Evolutionary conservation across 2,113 vertebrate genomes (phyloP).

Genomic region (Gambusia affinis): DNA sequence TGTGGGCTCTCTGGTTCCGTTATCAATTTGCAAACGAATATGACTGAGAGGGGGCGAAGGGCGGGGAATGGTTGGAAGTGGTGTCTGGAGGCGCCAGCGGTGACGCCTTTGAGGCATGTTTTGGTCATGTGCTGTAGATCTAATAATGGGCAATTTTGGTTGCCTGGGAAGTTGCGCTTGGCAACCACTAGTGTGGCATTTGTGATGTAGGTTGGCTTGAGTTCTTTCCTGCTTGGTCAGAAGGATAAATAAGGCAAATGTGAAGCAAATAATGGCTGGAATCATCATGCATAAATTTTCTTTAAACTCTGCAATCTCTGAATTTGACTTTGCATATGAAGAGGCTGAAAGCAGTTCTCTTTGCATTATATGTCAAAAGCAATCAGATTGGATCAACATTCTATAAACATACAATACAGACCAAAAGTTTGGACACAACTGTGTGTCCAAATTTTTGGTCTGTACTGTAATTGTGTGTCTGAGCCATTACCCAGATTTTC

Average conservation of each 20-base stretch:
- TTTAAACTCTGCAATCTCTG: constrained; percentile 22
- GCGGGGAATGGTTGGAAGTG: neutral
- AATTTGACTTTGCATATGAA: neutral
- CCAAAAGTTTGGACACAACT: no score
- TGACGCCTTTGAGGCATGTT: constrained; percentile 38
- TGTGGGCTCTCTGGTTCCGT: constrained; percentile 67
- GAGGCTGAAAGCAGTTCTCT: neutral
- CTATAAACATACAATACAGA: neutral
- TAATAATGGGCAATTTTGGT: constrained; percentile 46
- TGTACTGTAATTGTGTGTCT: no score
- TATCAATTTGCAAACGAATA: constrained; percentile 76
- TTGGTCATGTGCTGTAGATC: constrained; percentile 20
- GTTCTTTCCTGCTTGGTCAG: constrained; percentile 17
- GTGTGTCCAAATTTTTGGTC: no score
- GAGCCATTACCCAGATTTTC: neutral
- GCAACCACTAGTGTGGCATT: constrained; percentile 26
- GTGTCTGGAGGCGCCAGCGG: neutral
- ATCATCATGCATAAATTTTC: constrained; percentile 45
- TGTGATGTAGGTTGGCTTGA: constrained; percentile 44
- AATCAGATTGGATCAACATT: neutral
- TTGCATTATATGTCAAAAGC: neutral
- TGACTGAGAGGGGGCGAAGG: constrained; percentile 18
- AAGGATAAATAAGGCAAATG: constrained; percentile 42
- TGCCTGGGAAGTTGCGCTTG: constrained; percentile 19
- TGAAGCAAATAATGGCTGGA: constrained; percentile 43